Conservation (phyloP, 1,140 invertebrate genomes). For the Portunus trituberculatus region DNA sequence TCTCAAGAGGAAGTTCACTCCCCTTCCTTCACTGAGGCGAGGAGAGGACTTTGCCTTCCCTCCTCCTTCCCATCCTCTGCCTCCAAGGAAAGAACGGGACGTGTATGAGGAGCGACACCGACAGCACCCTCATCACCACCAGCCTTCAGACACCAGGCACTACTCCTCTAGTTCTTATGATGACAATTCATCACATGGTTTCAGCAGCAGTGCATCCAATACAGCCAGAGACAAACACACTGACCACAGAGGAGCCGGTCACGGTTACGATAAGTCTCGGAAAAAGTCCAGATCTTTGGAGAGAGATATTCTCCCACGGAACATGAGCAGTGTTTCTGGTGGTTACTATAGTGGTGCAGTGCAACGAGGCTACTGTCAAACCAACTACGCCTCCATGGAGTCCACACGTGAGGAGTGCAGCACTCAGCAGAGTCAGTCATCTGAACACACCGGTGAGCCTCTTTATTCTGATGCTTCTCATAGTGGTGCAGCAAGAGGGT, state of each 20-base stretch:
- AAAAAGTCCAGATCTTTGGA: not conserved
- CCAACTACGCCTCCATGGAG: not conserved
- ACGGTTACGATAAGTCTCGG: not conserved
- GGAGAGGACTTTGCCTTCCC: conserved; percentile 58
- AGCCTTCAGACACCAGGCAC: not conserved
- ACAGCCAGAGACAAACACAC: conserved; percentile 31
- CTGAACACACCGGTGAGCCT: not conserved
- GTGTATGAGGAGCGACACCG: conserved; percentile 63
- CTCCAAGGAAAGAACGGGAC: conserved; percentile 56
- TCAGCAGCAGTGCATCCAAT: not conserved
- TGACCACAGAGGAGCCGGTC: conserved; percentile 9
- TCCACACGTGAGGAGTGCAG: not conserved
- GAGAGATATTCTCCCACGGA: not conserved
- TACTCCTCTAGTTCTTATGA: conserved; percentile 46
- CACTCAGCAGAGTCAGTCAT: not conserved
- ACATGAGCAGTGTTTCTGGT: not conserved
- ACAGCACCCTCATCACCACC: conserved; percentile 33
- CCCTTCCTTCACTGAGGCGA: conserved; percentile 58
- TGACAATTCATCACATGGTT: conserved; percentile 4
- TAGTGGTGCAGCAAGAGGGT: not conserved
- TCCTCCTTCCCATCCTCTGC: conserved; percentile 32
- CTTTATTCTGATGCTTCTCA: not conserved
- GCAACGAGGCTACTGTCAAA: not conserved
- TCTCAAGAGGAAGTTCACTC: conserved; percentile 69
- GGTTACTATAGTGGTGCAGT: not conserved